Conservation (phyloP, 2,113 vertebrate species). For the Boulengeromyrus knoepffleri region DNA sequence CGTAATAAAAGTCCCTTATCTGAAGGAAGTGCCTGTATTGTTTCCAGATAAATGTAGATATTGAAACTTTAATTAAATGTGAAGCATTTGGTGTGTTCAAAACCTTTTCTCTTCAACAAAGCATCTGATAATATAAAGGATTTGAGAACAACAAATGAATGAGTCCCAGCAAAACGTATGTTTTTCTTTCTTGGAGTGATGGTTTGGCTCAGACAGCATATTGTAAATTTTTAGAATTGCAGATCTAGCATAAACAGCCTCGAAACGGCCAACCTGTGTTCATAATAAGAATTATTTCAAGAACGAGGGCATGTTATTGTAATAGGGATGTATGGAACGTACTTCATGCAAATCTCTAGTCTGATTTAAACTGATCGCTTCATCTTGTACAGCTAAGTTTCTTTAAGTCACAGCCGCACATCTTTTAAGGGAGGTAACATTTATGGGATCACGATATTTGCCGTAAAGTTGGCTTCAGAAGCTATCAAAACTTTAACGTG, state of each 20-base stretch:
- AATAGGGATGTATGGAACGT: too few relatives aligned
- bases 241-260: too few relatives aligned
- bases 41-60: neutral
- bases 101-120: neutral
- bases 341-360: too few relatives aligned
- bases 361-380: too few relatives aligned
- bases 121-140: neutral
- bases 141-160: neutral
- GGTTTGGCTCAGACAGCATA: too few relatives aligned
- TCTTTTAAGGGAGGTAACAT: neutral
- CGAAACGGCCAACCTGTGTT: too few relatives aligned
- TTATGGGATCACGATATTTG: neutral
- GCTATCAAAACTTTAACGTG: neutral
- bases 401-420: neutral
- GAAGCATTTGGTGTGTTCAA: neutral
- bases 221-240: too few relatives aligned
- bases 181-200: too few relatives aligned
- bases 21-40: neutral
- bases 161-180: neutral
- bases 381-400: too few relatives aligned
- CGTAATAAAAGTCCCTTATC: constrained; percentile 10
- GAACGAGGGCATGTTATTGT: too few relatives aligned
- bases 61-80: neutral
- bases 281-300: too few relatives aligned
- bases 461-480: neutral